phyloP scores from a whole-genome alignment of 2,797 vertebrate species.

The Sebastes kiyomatsui region DNA sequence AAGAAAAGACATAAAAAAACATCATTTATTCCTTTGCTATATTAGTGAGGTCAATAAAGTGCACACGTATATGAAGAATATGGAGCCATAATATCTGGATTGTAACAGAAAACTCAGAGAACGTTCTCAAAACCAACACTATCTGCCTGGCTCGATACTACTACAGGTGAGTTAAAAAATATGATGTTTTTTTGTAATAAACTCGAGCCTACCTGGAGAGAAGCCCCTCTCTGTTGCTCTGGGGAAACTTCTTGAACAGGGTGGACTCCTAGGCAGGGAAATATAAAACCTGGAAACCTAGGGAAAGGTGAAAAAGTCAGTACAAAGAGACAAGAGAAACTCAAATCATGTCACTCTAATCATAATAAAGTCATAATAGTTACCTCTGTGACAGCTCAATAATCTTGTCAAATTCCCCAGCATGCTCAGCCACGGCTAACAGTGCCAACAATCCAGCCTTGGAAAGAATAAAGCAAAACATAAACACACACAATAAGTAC shows the following conservation, averaged over 20 bases:
- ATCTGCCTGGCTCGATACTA: neutral
- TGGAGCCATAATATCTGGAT: too few relatives aligned
- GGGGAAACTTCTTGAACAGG: slow-evolving; percentile 87
- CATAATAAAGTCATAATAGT: neutral
- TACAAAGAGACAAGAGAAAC: neutral
- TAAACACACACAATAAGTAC: neutral
- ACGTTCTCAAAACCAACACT: neutral
- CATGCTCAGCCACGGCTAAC: slow-evolving; percentile 90
- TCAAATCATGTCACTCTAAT: neutral
- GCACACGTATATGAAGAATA: too few relatives aligned
- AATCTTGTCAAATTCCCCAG: slow-evolving; percentile 91
- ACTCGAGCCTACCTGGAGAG: slow-evolving; percentile 82
- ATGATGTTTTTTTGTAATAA: neutral
- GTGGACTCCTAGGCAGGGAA: slow-evolving; percentile 93
- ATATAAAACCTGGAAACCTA: slow-evolving; percentile 89
- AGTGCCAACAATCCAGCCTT: slow-evolving; percentile 88
- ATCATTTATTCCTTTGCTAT: neutral
- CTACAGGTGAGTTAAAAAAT: neutral
- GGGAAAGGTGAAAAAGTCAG: neutral
- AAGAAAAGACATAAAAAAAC: neutral
- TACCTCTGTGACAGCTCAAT: slow-evolving; percentile 90
- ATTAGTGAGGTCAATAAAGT: neutral
- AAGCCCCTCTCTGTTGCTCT: slow-evolving; percentile 84
- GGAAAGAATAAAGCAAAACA: neutral
- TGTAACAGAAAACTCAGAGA: too few relatives aligned